A percentile compares a stretch with the other conserved stretches of the same genome.
phyloP scores from a whole-genome alignment of 2,113 vertebrate species.

The Pygoscelis antarcticus region DNA sequence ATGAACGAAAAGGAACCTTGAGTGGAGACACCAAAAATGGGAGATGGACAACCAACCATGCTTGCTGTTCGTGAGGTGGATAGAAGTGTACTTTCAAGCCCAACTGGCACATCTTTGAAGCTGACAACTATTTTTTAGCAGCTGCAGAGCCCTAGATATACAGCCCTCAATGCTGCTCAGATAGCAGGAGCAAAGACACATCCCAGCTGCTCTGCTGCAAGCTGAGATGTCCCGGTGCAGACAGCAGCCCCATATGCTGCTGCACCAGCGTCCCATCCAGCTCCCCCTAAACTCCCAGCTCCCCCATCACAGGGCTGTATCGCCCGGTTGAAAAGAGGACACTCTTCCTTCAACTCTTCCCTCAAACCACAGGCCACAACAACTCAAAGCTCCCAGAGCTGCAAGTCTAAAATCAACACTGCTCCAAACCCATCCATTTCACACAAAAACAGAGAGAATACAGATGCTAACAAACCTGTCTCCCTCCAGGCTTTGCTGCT shows the following conservation, averaged over 20 bases:
- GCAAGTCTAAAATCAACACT: conserved; percentile 12
- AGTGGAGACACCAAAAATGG: neutral
- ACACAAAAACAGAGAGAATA: neutral
- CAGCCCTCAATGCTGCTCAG: neutral
- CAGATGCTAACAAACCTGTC: conserved; percentile 43
- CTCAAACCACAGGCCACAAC: neutral
- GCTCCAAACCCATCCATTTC: conserved; percentile 22
- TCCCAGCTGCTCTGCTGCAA: neutral
- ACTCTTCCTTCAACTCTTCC: neutral
- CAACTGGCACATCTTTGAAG: neutral
- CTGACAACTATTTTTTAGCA: neutral
- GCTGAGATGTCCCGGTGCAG: neutral
- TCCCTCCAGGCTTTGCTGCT: conserved; percentile 26
- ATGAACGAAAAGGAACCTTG: neutral
- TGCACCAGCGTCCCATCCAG: neutral
- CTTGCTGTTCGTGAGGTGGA: neutral
- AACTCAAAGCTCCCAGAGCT: neutral
- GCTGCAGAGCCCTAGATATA: neutral
- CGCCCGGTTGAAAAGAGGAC: neutral
- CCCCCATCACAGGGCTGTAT: neutral
- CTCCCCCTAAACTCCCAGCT: neutral
- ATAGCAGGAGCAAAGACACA: neutral
- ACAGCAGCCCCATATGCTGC: neutral
- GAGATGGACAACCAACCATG: neutral
- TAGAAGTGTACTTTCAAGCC: neutral